Evolutionary conservation across 2,113 vertebrate genomes (phyloP).

Genomic region (Sula dactylatra): DNA sequence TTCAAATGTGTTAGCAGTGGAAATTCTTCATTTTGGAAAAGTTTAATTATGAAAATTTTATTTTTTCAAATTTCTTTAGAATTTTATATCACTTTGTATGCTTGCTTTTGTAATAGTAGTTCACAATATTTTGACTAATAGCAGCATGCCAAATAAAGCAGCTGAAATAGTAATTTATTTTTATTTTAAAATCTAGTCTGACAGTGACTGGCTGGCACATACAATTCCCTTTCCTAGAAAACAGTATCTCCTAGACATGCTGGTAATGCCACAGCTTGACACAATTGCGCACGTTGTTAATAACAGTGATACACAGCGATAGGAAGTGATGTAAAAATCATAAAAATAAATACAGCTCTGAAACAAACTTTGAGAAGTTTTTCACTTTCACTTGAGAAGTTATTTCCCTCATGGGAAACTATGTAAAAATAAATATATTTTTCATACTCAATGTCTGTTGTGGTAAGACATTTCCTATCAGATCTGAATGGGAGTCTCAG

Average conservation of each 20-base stretch:
- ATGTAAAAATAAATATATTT: conserved; percentile 40
- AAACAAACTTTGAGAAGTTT: not conserved
- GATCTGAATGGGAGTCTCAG: not conserved
- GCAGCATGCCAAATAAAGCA: not conserved
- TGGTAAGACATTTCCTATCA: not conserved
- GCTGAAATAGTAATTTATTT: not conserved
- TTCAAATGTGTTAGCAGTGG: not conserved
- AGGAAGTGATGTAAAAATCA: conserved; percentile 38
- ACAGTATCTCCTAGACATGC: not conserved
- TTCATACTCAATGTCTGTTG: not conserved
- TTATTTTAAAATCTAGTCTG: conserved; percentile 4
- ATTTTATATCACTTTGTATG: not conserved
- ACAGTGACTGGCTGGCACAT: not conserved
- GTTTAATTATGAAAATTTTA: not conserved
- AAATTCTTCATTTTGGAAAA: not conserved
- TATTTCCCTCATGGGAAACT: conserved; percentile 32
- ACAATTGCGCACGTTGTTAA: not conserved
- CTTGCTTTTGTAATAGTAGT: not conserved
- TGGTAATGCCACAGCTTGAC: conserved; percentile 3
- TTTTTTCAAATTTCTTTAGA: not conserved
- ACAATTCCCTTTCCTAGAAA: conserved; percentile 27
- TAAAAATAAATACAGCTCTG: conserved; percentile 44
- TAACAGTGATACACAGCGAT: not conserved
- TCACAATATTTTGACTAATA: not conserved
- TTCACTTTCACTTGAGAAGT: not conserved